These are phyloP conservation scores for Procambarus virginalis DNA, from an alignment of 1,140 invertebrate species.

Conservation along the genomic window DNA sequence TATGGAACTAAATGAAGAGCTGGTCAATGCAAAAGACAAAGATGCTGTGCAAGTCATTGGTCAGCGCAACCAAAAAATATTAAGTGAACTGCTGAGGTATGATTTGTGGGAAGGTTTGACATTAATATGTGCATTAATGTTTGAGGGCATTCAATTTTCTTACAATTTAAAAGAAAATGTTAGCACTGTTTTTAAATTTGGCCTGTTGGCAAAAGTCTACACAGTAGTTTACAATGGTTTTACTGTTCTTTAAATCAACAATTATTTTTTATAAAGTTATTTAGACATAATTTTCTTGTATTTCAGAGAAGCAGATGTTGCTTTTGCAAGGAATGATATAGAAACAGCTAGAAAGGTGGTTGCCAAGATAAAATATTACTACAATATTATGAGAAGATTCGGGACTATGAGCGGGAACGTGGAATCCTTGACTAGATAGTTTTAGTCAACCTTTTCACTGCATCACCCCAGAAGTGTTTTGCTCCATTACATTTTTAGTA, in stretches of 20 bases:
- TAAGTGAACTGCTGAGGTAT: conserved; percentile 77
- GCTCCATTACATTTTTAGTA: too few relatives aligned
- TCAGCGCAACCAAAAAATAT: conserved; percentile 78
- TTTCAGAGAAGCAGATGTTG: conserved; percentile 77
- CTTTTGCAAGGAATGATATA: conserved; percentile 80
- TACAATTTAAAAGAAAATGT: too few relatives aligned
- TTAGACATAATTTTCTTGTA: conserved; percentile 31
- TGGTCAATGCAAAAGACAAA: conserved; percentile 80
- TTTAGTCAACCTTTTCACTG: too few relatives aligned
- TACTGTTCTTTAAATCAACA: background rate
- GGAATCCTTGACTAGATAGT: conserved; percentile 79
- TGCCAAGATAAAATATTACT: conserved; percentile 88
- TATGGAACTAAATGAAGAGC: conserved; percentile 91
- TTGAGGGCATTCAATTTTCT: too few relatives aligned
- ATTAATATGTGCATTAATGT: too few relatives aligned
- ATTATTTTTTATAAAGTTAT: too few relatives aligned
- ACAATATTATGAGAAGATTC: conserved; percentile 86
- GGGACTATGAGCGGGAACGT: conserved; percentile 80
- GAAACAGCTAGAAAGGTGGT: conserved; percentile 79
- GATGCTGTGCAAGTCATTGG: conserved; percentile 80
- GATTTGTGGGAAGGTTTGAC: background rate
- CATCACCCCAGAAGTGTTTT: too few relatives aligned
- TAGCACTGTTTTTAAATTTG: too few relatives aligned
- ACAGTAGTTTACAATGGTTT: too few relatives aligned
- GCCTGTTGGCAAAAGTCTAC: too few relatives aligned